Conservation (phyloP, 2,113 vertebrate genomes). For the Eolophus roseicapilla region DNA sequence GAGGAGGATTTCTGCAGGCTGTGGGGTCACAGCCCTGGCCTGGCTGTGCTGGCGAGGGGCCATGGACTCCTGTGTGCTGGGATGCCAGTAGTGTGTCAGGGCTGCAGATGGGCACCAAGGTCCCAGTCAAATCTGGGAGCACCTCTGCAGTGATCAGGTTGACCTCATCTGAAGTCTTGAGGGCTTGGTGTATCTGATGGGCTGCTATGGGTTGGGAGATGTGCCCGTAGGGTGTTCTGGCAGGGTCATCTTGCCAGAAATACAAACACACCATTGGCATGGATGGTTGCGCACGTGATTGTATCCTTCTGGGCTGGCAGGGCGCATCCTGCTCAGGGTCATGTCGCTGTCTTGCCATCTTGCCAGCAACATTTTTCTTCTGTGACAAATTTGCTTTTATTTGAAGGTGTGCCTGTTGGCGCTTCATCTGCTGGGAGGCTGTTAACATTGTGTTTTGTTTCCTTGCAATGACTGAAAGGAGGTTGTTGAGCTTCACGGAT, state of each 20-base stretch:
- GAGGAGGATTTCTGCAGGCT: neutral
- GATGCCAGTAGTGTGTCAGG: neutral
- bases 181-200: neutral
- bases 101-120: neutral
- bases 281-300: neutral
- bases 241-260: neutral
- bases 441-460: neutral
- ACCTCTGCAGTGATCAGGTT: neutral
- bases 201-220: neutral
- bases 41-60: neutral
- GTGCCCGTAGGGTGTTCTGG: neutral
- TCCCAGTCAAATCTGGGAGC: neutral
- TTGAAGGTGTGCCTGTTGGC: neutral
- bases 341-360: neutral
- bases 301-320: neutral
- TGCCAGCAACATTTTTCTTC: neutral
- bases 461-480: neutral
- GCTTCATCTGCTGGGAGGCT: neutral
- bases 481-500: neutral
- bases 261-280: no score
- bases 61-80: accelerated
- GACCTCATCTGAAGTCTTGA: neutral
- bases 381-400: neutral
- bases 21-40: neutral
- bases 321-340: neutral